Base-by-base conservation (phyloP, 2,888 invertebrate species). In the Athripsodes cinereus region DNA sequence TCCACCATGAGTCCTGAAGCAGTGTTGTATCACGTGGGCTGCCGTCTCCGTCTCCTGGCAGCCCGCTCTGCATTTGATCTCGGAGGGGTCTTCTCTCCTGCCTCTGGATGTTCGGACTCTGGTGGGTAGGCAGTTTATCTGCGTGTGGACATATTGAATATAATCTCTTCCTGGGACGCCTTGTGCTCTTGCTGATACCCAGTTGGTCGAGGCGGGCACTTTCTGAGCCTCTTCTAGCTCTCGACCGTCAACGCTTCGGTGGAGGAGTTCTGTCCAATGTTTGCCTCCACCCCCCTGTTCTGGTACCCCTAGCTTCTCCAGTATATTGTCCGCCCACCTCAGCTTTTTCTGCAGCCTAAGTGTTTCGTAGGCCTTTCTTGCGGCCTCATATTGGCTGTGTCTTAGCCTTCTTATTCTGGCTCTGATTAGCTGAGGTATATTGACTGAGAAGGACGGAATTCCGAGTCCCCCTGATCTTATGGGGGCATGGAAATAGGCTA, bases 1-100 rank as follows among this genome's bases (percentile, higher is more conserved):
- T 3, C 67, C 70, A 26, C 69, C 70, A 60, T 72, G 70, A 1
- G 71, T 72, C 35, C 70, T 50, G 46, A 61, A 61, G 60, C 71
- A 71, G 21, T 55, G 55, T 52, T 72, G 71, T 44, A 70, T 65
- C 16, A 67, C 57, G 52, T 69, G 69, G 0, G 66, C 67, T 0
- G 66, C 61, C 0, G 69, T 68, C 56, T 70, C 68, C 1, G 61
- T 58, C 0, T 40, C 50, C 0, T 19, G 19, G 57, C 68, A 70
- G 0, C 67, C 68, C 0, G 66, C 67, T 1, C 68, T 61, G 56
- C 69, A 69, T 31, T 5, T 20, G 3, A 47, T 5, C 5, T 18
- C 21, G 3, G 3, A 5, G 3, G 5, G 8, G 13, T 20, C 47
- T 3, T 13, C 21, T 20, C 47, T 47, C 13, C 47, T 19, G 20